Base-by-base conservation (phyloP, 2,113 vertebrate species). In the Rostratula benghalensis region DNA sequence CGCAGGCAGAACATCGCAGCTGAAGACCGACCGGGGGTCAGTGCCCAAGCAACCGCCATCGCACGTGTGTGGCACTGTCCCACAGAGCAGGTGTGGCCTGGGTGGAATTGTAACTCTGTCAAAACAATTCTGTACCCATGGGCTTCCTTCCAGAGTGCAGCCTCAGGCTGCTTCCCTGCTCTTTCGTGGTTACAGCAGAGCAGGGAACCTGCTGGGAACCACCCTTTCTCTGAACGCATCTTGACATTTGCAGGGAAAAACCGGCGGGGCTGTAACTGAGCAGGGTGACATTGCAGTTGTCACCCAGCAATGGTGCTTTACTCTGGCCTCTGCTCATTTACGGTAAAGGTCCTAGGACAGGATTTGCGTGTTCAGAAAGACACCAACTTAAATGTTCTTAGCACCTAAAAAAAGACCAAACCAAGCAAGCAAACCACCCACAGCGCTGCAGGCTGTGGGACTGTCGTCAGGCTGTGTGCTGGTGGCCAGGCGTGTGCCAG, bases 401-500 rank as follows among this genome's bases (percentile, higher is more conserved):
- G 94, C 65, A 86, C 79, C 71, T 96, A 74, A 37, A 54, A 83
- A 80, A n/a, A n/a, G n/a, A 46, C 18, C 61, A 59, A 39, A 6
- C 7, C 5, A 51, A n/a, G 8, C n/a, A 71, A 46, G 33, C 39
- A 3, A 64, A 76, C 59, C 17, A 69, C 48, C 89, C 37, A 33
- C 73, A 45, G 25, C 39, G 18, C 73, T 67, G 39, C 67, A 78
- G 87, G 37, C 46, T 4, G 12, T 54, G 80, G 82, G 48, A 70
- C 65, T 90, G 90, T 95, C 85, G 85, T 80, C 59, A 67, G 91
- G 59, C 50, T 28, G 48, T 22, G 87, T 83, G 93, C 68, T 87
- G 78, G 46, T 90, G 75, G 90, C 82, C 74, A 93, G 92, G 85
- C 77, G 20, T 24, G 93, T 88, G 97, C 96, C 94, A 85, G 81